phyloP scores from a whole-genome alignment of 2,113 vertebrate genomes.

The Meriones unguiculatus region DNA sequence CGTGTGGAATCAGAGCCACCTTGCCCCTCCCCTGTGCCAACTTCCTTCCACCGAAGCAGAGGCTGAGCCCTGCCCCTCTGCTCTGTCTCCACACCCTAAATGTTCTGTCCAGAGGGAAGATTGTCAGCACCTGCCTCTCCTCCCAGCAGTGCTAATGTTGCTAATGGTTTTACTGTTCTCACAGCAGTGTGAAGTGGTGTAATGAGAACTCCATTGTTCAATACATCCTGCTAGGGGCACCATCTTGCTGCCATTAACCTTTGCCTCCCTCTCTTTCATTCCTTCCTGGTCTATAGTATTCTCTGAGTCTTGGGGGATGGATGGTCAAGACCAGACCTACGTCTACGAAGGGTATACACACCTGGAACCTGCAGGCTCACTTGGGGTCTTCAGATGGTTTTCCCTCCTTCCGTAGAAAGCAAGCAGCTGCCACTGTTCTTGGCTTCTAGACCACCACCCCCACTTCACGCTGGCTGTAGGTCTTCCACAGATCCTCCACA shows the following conservation, averaged over 20 bases:
- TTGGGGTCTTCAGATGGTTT: background rate
- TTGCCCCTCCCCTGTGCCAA: background rate
- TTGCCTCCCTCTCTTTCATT: conserved; percentile 28
- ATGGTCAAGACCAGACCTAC: background rate
- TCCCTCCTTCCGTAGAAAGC: background rate
- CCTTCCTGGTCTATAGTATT: background rate
- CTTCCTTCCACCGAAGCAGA: background rate
- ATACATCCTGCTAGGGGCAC: background rate
- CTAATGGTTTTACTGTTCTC: conserved; percentile 71
- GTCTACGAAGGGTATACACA: background rate
- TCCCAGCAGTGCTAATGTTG: conserved; percentile 36
- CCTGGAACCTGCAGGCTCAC: background rate
- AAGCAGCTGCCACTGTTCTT: background rate
- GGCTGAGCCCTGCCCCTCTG: background rate
- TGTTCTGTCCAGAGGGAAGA: background rate
- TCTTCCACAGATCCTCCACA: background rate
- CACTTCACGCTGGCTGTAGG: background rate
- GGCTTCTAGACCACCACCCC: background rate
- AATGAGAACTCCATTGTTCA: conserved; percentile 8
- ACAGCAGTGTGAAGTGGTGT: conserved; percentile 30
- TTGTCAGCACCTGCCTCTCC: background rate
- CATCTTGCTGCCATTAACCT: conserved; percentile 63
- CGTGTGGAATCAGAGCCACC: background rate
- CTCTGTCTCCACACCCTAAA: background rate
- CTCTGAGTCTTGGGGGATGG: background rate